Evolutionary conservation across 2,888 invertebrate species (phyloP), one percentile per base, ranked within the genome.

Genomic region (Cryptophagus acutangulus): DNA sequence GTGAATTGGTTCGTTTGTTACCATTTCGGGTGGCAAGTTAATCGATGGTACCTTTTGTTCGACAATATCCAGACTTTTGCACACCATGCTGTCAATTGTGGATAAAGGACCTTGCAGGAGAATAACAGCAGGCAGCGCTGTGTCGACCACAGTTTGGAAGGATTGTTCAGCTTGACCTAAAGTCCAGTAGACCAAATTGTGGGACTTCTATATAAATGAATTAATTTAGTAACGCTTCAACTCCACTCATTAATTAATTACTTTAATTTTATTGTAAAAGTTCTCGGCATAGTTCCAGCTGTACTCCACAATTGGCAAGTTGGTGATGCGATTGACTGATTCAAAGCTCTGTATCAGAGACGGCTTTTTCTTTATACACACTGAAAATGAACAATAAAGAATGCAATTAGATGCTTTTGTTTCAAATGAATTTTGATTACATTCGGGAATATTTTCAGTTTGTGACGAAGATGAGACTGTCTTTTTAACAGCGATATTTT

Each of bases 1-100:
- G n/a, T 20, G 24, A 20, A 20, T 8, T n/a, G 24, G n/a, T n/a
- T 20, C n/a, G 24, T 10, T 8, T 17, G 25, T 78, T 74, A 91
- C 91, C 74, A 85, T 78, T 71, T 90, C 81, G 5, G 92, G 89
- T 3, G 91, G 88, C 51, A 90, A 72, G 63, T 84, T 81, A 45
- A 92, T 84, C 1, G 84, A 79, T 0, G 92, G 92, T 33, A 89
- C 82, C 43, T 79, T 78, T 58, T 85, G 79, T 65, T 92, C 91
- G n/a, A 92, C 81, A 25, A 85, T 77, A 53, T 90, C 89, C 48
- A 93, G 76, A 40, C 89, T 87, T 62, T 79, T 82, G 71, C 89
- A 91, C 45, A 92, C 78, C 46, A 89, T 74, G 48, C 75, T 75
- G 69, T 89, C 89, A 25, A 88, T 74, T 41, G 80, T 80, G 17